Base-by-base conservation (phyloP, 2,888 invertebrate species). In the Dryobotodes eremita region DNA sequence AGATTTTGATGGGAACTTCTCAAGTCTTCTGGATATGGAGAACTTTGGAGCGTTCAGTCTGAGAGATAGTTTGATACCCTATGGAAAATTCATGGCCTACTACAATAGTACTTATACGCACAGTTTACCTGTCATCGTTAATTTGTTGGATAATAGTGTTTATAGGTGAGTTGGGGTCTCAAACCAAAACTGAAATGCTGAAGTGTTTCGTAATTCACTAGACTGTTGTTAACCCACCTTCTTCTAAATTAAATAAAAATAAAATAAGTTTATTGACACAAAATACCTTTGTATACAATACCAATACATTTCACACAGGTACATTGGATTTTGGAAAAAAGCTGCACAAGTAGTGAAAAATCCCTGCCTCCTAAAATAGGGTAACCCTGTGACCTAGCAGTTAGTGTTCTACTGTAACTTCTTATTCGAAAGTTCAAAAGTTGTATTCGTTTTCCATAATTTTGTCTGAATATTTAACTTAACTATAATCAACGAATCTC, bases 101-200 rank as follows among this genome's bases (percentile, higher is more conserved):
- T 98, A 98, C 94, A 99, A 99, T 92, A 98, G 98, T 91, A 98
- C 98, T 0, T 98, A 97, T 90, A 97, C 98, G 71, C 98, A 98
- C 92, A 98, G 98, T 82, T 95, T 98, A 88, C 98, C 98, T 6
- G 97, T 98, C 81, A 96, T 98, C 62, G 94, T 98, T 69, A 98
- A 98, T 94, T 94, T 98, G 75, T 95, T 98, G 87, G 98, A 97
- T 88, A 98, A 98, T 92, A 97, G 97, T 72, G 96, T 98, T 87
- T 97, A 98, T 92, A 98, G 97, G 98, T 98, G 92, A 96, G 95
- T 92, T 66, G 0, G 5, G 36, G 10, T 26, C 26, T 2, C 23
- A 23, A 42, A n/a, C 23, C 7, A 55, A 6, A 10, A 36, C 31
- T 26, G 3, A 61, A 68, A 26, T 23, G 48, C 57, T 48, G 8